Conservation (phyloP, 2,797 vertebrate genomes). For the Aselliscus stoliczkanus region DNA sequence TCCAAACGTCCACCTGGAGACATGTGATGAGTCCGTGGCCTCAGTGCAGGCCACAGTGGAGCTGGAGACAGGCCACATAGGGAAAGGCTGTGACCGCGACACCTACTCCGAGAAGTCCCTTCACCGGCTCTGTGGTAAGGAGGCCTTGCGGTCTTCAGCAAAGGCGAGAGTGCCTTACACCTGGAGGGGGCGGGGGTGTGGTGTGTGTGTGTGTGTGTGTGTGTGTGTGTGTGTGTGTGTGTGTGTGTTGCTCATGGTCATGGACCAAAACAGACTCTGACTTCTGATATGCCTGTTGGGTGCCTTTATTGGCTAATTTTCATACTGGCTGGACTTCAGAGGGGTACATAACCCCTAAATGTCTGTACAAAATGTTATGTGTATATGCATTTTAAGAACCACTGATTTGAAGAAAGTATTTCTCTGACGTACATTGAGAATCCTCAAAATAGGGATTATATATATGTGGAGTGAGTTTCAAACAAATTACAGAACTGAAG, state of each 20-base stretch:
- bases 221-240: too few relatives aligned
- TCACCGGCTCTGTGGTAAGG: constrained; percentile 95
- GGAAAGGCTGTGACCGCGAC: constrained; percentile 97
- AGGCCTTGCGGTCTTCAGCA: fast-evolving
- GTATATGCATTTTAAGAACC: background rate
- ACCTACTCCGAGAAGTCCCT: constrained; percentile 98
- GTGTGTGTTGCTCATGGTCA: fast-evolving
- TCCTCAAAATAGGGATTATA: background rate
- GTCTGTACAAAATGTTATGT: fast-evolving
- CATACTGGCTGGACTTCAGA: background rate
- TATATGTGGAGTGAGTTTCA: background rate
- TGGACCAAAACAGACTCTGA: fast-evolving
- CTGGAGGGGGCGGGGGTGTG: too few relatives aligned
- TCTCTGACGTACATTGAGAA: background rate
- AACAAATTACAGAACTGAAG: background rate
- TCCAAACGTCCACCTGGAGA: constrained; percentile 93
- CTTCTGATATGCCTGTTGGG: background rate
- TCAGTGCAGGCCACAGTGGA: constrained; percentile 90
- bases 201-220: fast-evolving
- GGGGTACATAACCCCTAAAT: background rate
- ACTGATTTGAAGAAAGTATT: background rate
- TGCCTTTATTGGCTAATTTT: background rate
- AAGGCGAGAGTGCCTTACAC: background rate
- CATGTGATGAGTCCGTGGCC: constrained; percentile 92
- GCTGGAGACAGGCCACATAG: constrained; percentile 96